These are phyloP conservation scores for Platichthys flesus DNA, from an alignment of 2,113 vertebrate species.

Conservation along the genomic window DNA sequence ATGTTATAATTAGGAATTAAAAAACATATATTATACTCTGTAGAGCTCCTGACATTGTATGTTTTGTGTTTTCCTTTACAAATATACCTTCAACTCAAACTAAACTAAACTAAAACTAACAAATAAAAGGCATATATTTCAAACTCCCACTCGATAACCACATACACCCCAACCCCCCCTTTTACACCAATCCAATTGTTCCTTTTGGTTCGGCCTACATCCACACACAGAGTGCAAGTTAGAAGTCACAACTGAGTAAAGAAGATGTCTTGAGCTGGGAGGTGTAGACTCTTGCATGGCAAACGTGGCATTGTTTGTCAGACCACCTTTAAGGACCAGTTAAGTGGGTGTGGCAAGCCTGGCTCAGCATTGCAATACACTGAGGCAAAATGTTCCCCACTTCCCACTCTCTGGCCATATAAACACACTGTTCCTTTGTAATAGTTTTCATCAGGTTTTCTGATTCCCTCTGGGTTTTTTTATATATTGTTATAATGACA, in stretches of 20 bases:
- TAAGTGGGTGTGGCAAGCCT: conserved; percentile 65
- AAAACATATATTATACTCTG: no score
- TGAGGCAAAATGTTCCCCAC: conserved; percentile 55
- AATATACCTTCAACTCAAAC: no score
- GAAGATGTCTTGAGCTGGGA: conserved; percentile 67
- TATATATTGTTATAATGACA: conserved; percentile 84
- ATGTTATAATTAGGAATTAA: no score
- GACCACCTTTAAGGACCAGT: no score
- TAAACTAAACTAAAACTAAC: no score
- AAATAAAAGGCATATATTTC: no score
- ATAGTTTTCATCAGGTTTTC: conserved; percentile 79
- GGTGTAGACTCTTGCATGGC: conserved; percentile 21
- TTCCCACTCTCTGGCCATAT: conserved; percentile 25
- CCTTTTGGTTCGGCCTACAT: conserved; percentile 13
- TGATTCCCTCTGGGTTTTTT: conserved; percentile 72
- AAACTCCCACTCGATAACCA: no score
- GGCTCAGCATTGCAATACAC: conserved; percentile 80
- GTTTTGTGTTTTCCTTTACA: no score
- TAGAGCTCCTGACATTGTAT: no score
- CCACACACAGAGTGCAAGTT: neutral
- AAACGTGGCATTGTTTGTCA: no score
- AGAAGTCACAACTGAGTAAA: conserved; percentile 34
- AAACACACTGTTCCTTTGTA: conserved; percentile 77
- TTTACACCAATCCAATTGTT: no score
- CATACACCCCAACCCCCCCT: no score